Evolutionary conservation across 2,888 invertebrate genomes (phyloP).

Genomic region (Apodemia duryi): DNA sequence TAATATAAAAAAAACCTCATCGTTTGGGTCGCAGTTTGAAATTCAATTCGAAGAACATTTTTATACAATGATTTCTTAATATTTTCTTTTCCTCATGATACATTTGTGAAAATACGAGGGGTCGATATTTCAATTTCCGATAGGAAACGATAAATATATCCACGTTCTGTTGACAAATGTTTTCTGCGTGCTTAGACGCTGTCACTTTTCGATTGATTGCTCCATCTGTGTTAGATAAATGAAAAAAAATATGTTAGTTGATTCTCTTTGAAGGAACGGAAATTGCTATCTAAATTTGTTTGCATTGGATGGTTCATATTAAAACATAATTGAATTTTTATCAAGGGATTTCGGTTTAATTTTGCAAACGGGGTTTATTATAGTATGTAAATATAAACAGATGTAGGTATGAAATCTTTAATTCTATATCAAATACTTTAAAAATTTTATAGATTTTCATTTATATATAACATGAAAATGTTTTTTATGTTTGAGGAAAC

Average conservation of each 20-base stretch:
- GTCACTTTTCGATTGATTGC: conserved; percentile 51
- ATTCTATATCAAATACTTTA: too few species aligned
- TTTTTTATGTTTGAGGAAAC: too few species aligned
- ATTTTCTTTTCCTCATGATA: neutral
- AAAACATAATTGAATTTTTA: conserved; percentile 12
- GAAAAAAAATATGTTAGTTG: conserved; percentile 36
- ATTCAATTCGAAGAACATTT: neutral
- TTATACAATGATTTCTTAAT: neutral
- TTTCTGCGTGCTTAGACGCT: conserved; percentile 38
- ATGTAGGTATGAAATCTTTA: too few species aligned
- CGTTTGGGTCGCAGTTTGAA: neutral
- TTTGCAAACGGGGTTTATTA: neutral
- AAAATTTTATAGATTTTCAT: too few species aligned
- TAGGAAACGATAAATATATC: conserved; percentile 55
- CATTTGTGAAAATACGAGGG: conserved; percentile 10
- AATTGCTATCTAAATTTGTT: conserved; percentile 18
- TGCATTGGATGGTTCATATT: conserved; percentile 6
- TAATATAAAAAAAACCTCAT: conserved; percentile 13
- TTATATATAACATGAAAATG: too few species aligned
- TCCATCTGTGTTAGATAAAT: conserved; percentile 44
- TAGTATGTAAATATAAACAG: too few species aligned
- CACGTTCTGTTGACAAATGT: conserved; percentile 53
- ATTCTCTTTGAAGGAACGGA: conserved; percentile 25
- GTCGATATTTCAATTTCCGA: conserved; percentile 60
- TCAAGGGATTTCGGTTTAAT: neutral